Base-by-base conservation (phyloP, 2,113 vertebrate genomes). In the Hucho hucho region DNA sequence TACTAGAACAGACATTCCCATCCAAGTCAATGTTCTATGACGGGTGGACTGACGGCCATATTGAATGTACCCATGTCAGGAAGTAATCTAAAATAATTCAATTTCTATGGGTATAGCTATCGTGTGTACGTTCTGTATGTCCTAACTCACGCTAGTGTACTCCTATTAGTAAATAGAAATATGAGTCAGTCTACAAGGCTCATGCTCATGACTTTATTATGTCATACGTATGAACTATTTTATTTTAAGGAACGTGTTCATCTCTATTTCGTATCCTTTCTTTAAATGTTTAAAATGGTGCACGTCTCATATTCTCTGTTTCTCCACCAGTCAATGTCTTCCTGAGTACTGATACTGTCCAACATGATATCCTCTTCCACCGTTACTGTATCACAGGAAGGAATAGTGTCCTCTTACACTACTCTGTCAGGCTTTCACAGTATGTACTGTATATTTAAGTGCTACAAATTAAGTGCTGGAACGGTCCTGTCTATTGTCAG, bases 401-500 rank as follows among this genome's bases (percentile, higher is more conserved):
- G 37, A 43, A 12, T 3, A 43, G 73, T 86, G 80, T 86, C 70
- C 76, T 32, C 79, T 71, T 64, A 64, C 78, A 61, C n/a, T 61
- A 3, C 20, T 11, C 49, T 77, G 81, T 88, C 83, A 76, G 87
- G 81, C 86, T 86, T 92, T 94, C 93, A 94, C 93, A 94, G 93
- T 94, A 94, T 93, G 7, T 43, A 43, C 37, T 43, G 78, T 87
- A 89, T 91, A 89, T 83, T 86, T 92, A 89, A 92, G 85, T 94
- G 93, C 93, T 94, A 94, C 93, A 93, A 85, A 92, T 91, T 86
- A 86, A 90, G 88, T 92, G 92, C 93, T 94, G 93, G 90, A 91
- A 43, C 92, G 85, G 88, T 91, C 84, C 78, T 84, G 82, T 83
- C 81, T 63, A 72, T 83, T 89, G 37, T 43, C 9, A 43, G 11